Evolutionary conservation across 1,140 invertebrate genomes (phyloP).

Genomic region (Laodelphax striatellus): DNA sequence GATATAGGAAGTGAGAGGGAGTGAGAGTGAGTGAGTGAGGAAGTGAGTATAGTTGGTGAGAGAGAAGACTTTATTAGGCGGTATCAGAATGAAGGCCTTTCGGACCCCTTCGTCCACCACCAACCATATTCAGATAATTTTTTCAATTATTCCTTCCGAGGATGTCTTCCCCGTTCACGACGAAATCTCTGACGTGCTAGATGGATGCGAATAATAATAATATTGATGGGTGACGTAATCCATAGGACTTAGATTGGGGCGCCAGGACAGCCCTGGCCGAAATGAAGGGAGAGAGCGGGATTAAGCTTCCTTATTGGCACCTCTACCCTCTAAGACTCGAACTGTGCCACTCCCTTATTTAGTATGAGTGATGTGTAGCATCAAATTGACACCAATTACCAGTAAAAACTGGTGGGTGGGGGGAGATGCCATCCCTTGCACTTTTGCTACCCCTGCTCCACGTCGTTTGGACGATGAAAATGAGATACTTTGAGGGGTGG

Average conservation of each 20-base stretch:
- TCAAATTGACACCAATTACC: constrained; percentile 18
- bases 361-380: constrained; percentile 12
- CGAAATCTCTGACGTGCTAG: too few relatives aligned
- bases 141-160: neutral
- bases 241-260: neutral
- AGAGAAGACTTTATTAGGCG: too few relatives aligned
- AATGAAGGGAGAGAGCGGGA: neutral
- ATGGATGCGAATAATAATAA: neutral
- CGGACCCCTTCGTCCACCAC: too few relatives aligned
- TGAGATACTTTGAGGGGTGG: constrained; percentile 9
- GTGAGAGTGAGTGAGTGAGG: too few relatives aligned
- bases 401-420: neutral
- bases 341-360: constrained; percentile 6
- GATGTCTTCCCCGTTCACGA: neutral
- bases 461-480: constrained; percentile 10
- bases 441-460: neutral
- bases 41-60: too few relatives aligned
- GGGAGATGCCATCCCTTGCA: too few relatives aligned
- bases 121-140: neutral
- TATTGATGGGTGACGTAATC: constrained; percentile 1
- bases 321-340: neutral
- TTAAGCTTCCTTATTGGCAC: constrained; percentile 1
- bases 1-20: too few relatives aligned
- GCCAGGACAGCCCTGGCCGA: too few relatives aligned
- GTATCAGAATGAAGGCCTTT: too few relatives aligned